A percentile compares a stretch with the other conserved stretches of the same genome.
Conservation (phyloP, 2,113 vertebrate genomes). For the Eublepharis macularius region DNA sequence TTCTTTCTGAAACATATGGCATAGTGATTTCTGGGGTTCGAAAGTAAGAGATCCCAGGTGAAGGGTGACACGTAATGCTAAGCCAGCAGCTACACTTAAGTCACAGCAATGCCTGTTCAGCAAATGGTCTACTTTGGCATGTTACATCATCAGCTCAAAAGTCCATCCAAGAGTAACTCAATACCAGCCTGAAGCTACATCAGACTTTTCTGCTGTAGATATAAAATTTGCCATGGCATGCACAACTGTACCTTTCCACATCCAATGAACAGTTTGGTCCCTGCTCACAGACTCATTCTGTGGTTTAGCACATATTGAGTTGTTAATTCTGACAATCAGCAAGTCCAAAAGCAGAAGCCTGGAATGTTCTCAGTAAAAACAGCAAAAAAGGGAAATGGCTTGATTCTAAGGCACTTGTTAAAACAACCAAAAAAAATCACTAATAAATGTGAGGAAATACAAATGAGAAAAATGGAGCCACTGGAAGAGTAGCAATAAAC, state of each 20-base stretch:
- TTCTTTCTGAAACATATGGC: background rate
- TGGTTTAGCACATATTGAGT: slow-evolving; percentile 38
- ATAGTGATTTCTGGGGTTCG: background rate
- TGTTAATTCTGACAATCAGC: slow-evolving; percentile 39
- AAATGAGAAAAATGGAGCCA: background rate
- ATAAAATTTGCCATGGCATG: slow-evolving; percentile 42
- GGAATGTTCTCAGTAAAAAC: slow-evolving; percentile 37
- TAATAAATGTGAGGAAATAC: background rate
- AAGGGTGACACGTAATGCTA: background rate
- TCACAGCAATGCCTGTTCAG: background rate
- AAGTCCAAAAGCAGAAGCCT: slow-evolving; percentile 43
- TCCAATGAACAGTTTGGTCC: slow-evolving; percentile 43
- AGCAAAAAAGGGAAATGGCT: background rate
- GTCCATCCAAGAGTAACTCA: slow-evolving; percentile 7
- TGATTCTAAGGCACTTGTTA: slow-evolving; percentile 30
- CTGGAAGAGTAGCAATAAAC: background rate
- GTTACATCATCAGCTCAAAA: background rate
- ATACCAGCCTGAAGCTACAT: slow-evolving; percentile 50
- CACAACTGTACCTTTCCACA: slow-evolving; percentile 29
- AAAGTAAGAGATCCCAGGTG: background rate
- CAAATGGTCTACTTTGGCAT: slow-evolving; percentile 16
- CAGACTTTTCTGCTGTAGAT: slow-evolving; percentile 19
- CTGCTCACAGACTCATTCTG: slow-evolving; percentile 31
- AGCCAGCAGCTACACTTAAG: background rate
- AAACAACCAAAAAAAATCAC: slow-evolving; percentile 17